Evolutionary conservation across 1,140 invertebrate genomes (phyloP), one percentile per base, ranked within the genome.

Genomic region (Coptotermes formosanus): DNA sequence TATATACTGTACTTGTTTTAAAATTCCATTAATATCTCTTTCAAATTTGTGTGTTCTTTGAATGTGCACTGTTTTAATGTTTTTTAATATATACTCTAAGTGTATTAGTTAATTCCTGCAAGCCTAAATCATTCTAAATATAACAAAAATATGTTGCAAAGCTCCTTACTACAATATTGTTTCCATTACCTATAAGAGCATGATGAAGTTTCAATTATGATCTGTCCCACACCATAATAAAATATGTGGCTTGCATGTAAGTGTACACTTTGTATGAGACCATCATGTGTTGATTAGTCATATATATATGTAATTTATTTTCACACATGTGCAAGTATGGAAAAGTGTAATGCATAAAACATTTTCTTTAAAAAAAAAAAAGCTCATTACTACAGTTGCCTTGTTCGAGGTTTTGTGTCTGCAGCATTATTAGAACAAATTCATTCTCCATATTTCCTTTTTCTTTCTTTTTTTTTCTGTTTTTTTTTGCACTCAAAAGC

Each of bases 51-150:
- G 64, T 75, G 16, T 9, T 75, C n/a, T 14, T 75, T 75, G 64
- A 75, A 25, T 75, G 64, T 75, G 64, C 64, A 75, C n/a, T 75
- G 64, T 75, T 75, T 75, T 7, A 75, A 75, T 75, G 64, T 75
- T 48, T 69, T 30, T 75, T n/a, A 30, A 75, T 75, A 75, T n/a
- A 30, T 75, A 75, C n/a, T 30, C 64, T 75, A 75, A 75, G n/a
- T 75, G n/a, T 75, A 75, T 75, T 75, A 75, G 64, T 75, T 75
- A 75, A 75, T 75, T 75, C 64, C n/a, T 75, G 64, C 25, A 75
- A 30, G 64, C 64, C 64, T 75, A 75, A 75, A 75, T 75, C 64
- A 75, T 75, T 75, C 25, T 30, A 75, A 75, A 7, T 75, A n/a
- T 0, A 75, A 75, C 64, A 75, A 75, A 75, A 75, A 75, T 75